Base-by-base conservation (phyloP, 2,113 vertebrate species). In the Atractosteus spatula region DNA sequence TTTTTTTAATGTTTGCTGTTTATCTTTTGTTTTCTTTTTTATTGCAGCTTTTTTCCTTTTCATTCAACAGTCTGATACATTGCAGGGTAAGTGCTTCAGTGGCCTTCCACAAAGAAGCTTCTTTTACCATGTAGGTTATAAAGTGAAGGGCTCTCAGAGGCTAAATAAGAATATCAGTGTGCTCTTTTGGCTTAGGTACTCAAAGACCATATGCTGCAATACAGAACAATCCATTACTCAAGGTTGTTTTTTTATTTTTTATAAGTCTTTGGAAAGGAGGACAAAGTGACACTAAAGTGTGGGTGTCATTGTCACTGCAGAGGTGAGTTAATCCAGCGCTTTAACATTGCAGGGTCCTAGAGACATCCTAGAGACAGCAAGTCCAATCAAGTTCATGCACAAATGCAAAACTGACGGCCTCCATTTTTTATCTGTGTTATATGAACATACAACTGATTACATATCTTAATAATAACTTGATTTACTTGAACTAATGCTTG, bases 121-220 rank as follows among this genome's bases (percentile, higher is more conserved):
- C 70, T 85, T 80, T 85, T 79, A 77, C 78, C 47, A 71, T 76
- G 76, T 75, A 72, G 80, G 72, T 82, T 86, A 81, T 84, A 87
- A 85, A 89, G 81, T 80, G 70, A 87, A 90, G 80, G 83, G 82
- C 82, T 81, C 85, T 84, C 71, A 72, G 83, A 86, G 84, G 76
- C 73, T 70, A 65, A 44, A 56, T 57, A 16, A 75, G 65, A 79
- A 74, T 77, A 29, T 29, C 29, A 29, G 71, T 76, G 74, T 79
- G 83, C 75, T n/a, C n/a, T 4, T 59, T 59, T 59, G 57, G 57
- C 57, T 59, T 16, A 13, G 84, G 74, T 84, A 87, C 83, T 91
- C 88, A 91, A 87, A 72, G 80, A 79, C 88, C 90, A 90, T 89
- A 90, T 92, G 89, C 78, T 84, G 68, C 81, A 84, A 72, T 64